A percentile compares a stretch with the other conserved stretches of the same genome.
These are phyloP conservation scores for Ursus arctos DNA, from an alignment of 2,113 vertebrate species.

Conservation along the genomic window DNA sequence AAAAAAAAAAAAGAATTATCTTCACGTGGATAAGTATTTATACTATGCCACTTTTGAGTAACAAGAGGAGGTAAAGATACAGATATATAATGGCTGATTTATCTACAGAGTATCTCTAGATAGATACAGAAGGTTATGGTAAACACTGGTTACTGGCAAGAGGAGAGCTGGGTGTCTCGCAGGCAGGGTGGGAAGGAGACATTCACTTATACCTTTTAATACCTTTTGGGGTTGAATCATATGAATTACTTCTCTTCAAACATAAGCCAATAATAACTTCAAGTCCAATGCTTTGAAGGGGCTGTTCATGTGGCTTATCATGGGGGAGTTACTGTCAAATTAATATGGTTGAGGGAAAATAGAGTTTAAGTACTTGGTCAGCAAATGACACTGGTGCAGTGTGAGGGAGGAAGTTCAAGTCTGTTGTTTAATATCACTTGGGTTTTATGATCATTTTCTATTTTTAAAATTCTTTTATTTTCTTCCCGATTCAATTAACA, in stretches of 20 bases:
- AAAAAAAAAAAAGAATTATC: background rate
- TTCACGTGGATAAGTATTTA: background rate
- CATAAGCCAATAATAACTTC: slow-evolving; percentile 2
- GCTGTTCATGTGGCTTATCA: slow-evolving; percentile 38
- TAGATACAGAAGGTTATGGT: background rate
- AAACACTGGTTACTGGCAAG: background rate
- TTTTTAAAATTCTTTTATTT: slow-evolving; percentile 83
- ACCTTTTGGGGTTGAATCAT: background rate
- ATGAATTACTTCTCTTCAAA: slow-evolving; percentile 55
- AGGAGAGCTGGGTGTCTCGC: background rate
- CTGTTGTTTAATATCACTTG: slow-evolving; percentile 67
- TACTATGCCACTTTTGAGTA: background rate
- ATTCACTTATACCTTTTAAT: background rate
- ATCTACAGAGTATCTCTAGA: background rate
- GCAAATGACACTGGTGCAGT: slow-evolving; percentile 80
- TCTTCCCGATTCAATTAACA: slow-evolving; percentile 82
- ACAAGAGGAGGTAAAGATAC: background rate
- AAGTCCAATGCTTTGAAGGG: background rate
- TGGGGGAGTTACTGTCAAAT: slow-evolving; percentile 41
- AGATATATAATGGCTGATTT: background rate
- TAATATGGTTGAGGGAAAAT: background rate
- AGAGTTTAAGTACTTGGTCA: slow-evolving; percentile 69
- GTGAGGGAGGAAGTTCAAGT: slow-evolving; percentile 70
- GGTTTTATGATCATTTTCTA: slow-evolving; percentile 76
- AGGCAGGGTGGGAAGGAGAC: background rate